phyloP scores from a whole-genome alignment of 1,140 invertebrate species.

The Goniozus legneri region DNA sequence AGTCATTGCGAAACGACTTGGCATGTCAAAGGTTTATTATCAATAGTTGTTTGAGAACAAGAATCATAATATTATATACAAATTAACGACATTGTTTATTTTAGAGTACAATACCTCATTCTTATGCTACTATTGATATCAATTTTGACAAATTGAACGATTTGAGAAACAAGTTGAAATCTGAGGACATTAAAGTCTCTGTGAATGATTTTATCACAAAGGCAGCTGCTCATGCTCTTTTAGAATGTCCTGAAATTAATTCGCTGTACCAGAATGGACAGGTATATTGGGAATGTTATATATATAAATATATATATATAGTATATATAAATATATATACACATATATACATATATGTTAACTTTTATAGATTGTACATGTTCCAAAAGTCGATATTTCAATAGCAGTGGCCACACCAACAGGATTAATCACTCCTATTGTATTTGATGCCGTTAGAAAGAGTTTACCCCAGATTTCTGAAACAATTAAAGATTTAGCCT shows the following conservation, averaged over 20 bases:
- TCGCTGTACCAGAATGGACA: constrained; percentile 41
- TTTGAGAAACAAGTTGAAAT: constrained; percentile 63
- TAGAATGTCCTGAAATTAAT: constrained; percentile 91
- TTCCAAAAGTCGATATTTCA: constrained; percentile 82
- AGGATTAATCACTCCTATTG: constrained; percentile 97
- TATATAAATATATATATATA: too few species aligned
- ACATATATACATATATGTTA: too few species aligned
- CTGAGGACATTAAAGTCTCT: constrained; percentile 79
- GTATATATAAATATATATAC: too few species aligned
- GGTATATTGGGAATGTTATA: too few species aligned
- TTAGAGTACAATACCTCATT: constrained; percentile 84
- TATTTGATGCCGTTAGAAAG: constrained; percentile 88
- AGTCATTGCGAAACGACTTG: constrained; percentile 87
- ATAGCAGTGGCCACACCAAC: constrained; percentile 94
- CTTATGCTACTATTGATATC: constrained; percentile 86
- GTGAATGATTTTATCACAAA: constrained; percentile 98
- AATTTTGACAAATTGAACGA: constrained; percentile 66
- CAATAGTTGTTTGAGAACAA: constrained; percentile 2
- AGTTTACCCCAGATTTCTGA: constrained; percentile 83
- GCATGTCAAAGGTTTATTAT: constrained; percentile 78
- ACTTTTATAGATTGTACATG: constrained; percentile 65
- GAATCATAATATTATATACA: constrained; percentile 7
- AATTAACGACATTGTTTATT: constrained; percentile 15
- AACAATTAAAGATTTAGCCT: constrained; percentile 79
- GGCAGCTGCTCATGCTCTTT: constrained; percentile 83